phyloP scores from a whole-genome alignment of 2,888 invertebrate genomes.

The Venustoraphidia nigricollis region DNA sequence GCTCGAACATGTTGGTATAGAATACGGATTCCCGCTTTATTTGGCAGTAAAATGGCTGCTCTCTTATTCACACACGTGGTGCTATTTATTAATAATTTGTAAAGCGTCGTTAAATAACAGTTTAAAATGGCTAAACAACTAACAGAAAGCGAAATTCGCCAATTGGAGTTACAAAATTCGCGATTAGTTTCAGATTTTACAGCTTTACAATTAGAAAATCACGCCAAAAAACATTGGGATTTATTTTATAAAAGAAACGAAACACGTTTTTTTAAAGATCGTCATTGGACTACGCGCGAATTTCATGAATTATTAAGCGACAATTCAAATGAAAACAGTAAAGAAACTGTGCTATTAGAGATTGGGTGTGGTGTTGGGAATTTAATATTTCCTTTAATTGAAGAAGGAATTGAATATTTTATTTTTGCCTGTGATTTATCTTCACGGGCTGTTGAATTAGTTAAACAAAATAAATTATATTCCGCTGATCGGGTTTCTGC shows the following conservation, averaged over 20 bases:
- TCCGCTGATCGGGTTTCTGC: slow-evolving; percentile 48
- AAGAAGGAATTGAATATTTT: slow-evolving; percentile 57
- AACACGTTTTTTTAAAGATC: slow-evolving; percentile 84
- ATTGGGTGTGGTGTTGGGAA: slow-evolving; percentile 96
- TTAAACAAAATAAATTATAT: slow-evolving; percentile 54
- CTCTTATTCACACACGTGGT: too few relatives aligned
- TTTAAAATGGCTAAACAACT: slow-evolving; percentile 15
- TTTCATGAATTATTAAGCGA: slow-evolving; percentile 62
- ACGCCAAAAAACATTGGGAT: slow-evolving; percentile 88
- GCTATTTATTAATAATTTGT: not conserved
- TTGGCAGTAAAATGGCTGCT: too few relatives aligned
- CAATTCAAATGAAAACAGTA: slow-evolving; percentile 31
- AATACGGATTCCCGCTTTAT: too few relatives aligned
- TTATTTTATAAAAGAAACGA: slow-evolving; percentile 92
- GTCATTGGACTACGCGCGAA: slow-evolving; percentile 94
- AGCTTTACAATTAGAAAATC: slow-evolving; percentile 59
- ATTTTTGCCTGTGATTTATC: slow-evolving; percentile 89
- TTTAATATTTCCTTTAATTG: slow-evolving; percentile 79
- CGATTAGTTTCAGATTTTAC: slow-evolving; percentile 55
- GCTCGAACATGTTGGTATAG: too few relatives aligned
- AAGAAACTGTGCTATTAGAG: slow-evolving; percentile 46
- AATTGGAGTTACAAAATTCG: slow-evolving; percentile 51
- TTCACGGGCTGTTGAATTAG: slow-evolving; percentile 73
- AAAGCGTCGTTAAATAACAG: too few relatives aligned
- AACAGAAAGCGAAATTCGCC: slow-evolving; percentile 41